Evolutionary conservation across 1,140 invertebrate species (phyloP).

Genomic region (Ridgeia piscesae): DNA sequence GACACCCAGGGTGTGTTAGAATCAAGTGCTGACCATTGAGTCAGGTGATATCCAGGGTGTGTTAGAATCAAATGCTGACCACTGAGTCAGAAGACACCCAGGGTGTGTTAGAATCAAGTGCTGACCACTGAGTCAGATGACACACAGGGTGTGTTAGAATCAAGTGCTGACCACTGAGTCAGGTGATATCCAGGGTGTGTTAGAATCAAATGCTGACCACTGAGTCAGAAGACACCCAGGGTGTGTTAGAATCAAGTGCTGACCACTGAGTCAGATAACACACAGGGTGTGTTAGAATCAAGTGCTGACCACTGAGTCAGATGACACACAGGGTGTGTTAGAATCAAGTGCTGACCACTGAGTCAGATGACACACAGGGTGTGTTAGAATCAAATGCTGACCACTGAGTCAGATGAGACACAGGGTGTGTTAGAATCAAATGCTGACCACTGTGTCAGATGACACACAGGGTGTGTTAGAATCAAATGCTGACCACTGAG

Average conservation of each 20-base stretch:
- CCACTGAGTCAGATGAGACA: not conserved
- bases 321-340: not conserved
- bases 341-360: not conserved
- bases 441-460: not conserved
- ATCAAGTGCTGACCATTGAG: not conserved
- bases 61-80: not conserved
- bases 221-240: not conserved
- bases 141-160: not conserved
- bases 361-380: no score
- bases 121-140: not conserved
- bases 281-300: not conserved
- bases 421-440: not conserved
- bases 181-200: not conserved
- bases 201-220: not conserved
- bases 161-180: constrained; percentile 3
- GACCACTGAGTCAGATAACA: not conserved
- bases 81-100: no score
- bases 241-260: not conserved
- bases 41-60: not conserved
- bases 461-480: not conserved
- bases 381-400: not conserved
- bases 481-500: not conserved
- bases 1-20: not conserved
- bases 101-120: not conserved
- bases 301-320: not conserved